Evolutionary conservation across 2,888 invertebrate genomes (phyloP), one percentile per base, ranked within the genome.

Genomic region (Microchrysa polita): DNA sequence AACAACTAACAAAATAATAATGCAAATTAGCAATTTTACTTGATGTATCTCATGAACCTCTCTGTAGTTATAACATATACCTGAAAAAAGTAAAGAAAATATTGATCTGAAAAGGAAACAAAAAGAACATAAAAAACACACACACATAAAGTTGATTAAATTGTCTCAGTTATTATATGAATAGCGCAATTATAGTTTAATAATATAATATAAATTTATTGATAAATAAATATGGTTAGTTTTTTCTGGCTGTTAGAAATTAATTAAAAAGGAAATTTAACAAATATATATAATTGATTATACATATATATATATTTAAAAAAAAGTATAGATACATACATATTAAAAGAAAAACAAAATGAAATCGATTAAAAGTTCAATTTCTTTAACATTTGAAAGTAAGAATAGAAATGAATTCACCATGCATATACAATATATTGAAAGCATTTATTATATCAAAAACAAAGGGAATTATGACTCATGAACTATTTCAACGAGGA

Each of bases 171-270:
- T 61, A 61, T 5, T n/a, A 61, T 16, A 20, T 34, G 40, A 61
- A 67, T 67, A 67, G 67, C 67, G 52, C 67, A 67, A 67, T 67
- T 67, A 67, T 67, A 67, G 67, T 67, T 67, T 67, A 53, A 65
- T 48, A 48, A 14, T 40, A 55, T 55, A 55, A 55, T 10, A 18
- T 55, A 20, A 61, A 61, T 61, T 61, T 34, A 61, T 61, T 61
- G 61, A 61, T 65, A 48, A 65, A n/a, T 12, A 48, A 48, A 48
- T 44, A 44, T 65, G 23, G 67, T 34, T 67, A 18, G 67, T 67
- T 67, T 34, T 34, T 67, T 34, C 52, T 53, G 53, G 23, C 52
- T 67, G 53, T 67, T 67, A 52, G 52, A 61, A 40, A 44, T 65
- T 59, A 4, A 42, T 65, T 44, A 14, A 65, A 5, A 65, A 61